phyloP scores from a whole-genome alignment of 64 coral and sea anemone species.

The Porites australiensis region DNA sequence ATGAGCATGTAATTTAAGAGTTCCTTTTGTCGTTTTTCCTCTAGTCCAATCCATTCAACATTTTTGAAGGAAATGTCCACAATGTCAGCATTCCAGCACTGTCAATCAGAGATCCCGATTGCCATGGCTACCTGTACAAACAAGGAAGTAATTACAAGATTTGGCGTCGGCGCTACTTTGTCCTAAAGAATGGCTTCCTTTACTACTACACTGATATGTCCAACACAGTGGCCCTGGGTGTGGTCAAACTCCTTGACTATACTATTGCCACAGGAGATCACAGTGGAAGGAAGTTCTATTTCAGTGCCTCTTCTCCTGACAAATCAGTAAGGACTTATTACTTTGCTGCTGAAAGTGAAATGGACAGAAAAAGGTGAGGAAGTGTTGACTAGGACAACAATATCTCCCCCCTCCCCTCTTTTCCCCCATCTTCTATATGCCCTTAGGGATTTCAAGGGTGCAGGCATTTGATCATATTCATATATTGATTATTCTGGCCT shows the following conservation, averaged over 20 bases:
- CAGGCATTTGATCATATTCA: no score
- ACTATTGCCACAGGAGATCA: conserved; percentile 70
- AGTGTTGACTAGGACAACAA: no score
- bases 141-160: conserved; percentile 71
- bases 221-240: conserved; percentile 86
- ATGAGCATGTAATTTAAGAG: no score
- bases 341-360: conserved; percentile 89
- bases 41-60: conserved; percentile 67
- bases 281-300: conserved; percentile 72
- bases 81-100: conserved; percentile 98
- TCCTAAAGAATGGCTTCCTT: conserved; percentile 95
- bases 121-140: conserved; percentile 97
- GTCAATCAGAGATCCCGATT: conserved; percentile 97
- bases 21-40: neutral
- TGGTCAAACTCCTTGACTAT: conserved; percentile 84
- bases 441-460: no score
- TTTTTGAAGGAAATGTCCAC: conserved; percentile 91
- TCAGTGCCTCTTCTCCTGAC: conserved; percentile 68
- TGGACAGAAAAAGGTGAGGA: conserved; percentile 81
- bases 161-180: conserved; percentile 95
- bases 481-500: no score
- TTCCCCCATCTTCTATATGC: no score
- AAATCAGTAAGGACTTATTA: conserved; percentile 61
- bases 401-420: no score
- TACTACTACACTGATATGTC: conserved; percentile 99